Evolutionary conservation across 2,888 invertebrate species (phyloP).

Genomic region (Pseudococcus viburni): DNA sequence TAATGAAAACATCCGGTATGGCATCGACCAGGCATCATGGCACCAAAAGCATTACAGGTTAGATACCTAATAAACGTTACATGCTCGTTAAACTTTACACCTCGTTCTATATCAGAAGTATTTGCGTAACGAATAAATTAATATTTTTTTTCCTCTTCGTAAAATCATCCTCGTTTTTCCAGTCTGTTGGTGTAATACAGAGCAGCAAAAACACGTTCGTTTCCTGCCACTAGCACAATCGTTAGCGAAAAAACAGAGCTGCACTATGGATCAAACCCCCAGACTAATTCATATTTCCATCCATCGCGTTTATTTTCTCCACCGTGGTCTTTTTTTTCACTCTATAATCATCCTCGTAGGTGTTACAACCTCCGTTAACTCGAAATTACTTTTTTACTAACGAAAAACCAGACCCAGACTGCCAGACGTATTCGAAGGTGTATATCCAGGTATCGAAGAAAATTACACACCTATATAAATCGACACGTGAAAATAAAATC

Average conservation of each 20-base stretch:
- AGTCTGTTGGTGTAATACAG: background rate
- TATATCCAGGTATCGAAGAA: background rate
- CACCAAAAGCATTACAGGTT: background rate
- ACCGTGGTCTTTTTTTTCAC: background rate
- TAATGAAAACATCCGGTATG: conserved; percentile 3
- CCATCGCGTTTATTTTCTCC: background rate
- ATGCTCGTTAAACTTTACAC: background rate
- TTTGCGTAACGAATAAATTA: background rate
- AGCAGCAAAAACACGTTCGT: background rate
- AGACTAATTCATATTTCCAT: background rate
- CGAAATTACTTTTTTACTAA: background rate
- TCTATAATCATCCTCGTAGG: background rate
- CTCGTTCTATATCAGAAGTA: background rate
- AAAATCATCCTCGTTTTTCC: background rate
- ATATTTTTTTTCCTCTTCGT: background rate
- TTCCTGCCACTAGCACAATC: background rate
- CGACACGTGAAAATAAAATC: background rate
- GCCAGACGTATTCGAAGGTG: background rate
- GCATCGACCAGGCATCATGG: background rate
- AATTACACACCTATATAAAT: background rate
- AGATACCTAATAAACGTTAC: background rate
- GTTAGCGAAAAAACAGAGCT: background rate
- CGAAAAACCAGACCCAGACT: background rate
- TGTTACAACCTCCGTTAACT: background rate
- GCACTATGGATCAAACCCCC: background rate